Evolutionary conservation across 2,888 invertebrate genomes (phyloP), one percentile per base, ranked within the genome.

Genomic region (Cerceris ruficornis): DNA sequence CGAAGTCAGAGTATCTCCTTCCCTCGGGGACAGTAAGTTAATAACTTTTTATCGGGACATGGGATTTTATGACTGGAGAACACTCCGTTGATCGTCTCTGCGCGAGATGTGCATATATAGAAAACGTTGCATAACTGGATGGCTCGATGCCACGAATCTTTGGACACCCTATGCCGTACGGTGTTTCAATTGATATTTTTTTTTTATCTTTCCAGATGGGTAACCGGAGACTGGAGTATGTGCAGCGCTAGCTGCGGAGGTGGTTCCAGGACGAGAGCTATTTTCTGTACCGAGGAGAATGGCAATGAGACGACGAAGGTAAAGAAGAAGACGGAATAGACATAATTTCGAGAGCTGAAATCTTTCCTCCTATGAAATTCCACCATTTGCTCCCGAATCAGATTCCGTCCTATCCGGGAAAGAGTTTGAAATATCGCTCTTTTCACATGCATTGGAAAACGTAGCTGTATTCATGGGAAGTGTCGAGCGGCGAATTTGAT

Each of bases 211-310:
- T 81, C 55, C 93, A 98, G 98, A 91, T 98, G 98, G 98, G 95
- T 96, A 89, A 95, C 96, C 39, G 96, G 96, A 67, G 97, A 97
- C 83, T 98, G 98, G 98, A 96, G 96, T 61, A 93, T 95, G 13
- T 98, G 98, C 93, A 97, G 97, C 83, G 95, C 95, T 42, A 95
- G 95, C 39, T 98, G 98, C 89, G 98, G 98, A 0, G 97, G 97
- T 2, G 98, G 98, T 6, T 94, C 96, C 80, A 94, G 96, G 86
- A 95, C 95, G 72, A 95, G 98, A 11, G 94, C 96, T 81, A 97
- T 98, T 72, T 95, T 96, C 86, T 98, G 98, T 91, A 96, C 96
- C 8, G 95, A 96, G 92, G 95, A 97, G 88, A 95, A 95, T 88
- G 95, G 95, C 83, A 96, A 98, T 90, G 95, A 96, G 84, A 96